Percentiles rank a stretch among this genome's conserved stretches.
phyloP scores from a whole-genome alignment of 2,113 vertebrate genomes.

The Excalfactoria chinensis region DNA sequence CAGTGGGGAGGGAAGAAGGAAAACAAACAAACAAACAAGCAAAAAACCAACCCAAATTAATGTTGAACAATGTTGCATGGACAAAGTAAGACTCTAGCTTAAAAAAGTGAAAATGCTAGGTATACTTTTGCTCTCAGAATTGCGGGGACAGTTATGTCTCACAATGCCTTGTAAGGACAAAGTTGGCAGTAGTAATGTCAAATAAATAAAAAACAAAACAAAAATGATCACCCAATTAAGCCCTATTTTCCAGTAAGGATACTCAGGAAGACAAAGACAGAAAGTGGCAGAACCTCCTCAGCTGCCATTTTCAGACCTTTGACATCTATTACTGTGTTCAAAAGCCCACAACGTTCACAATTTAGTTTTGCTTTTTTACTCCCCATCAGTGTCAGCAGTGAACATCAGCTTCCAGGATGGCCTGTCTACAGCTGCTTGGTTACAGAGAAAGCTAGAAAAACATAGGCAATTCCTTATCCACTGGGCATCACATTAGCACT shows the following conservation, averaged over 20 bases:
- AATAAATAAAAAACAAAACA: neutral
- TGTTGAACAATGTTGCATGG: rapidly evolving
- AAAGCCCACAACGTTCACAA: neutral
- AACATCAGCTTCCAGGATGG: neutral
- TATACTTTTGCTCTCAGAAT: neutral
- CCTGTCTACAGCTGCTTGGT: neutral
- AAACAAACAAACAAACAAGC: neutral
- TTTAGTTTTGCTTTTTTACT: neutral
- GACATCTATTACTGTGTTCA: neutral
- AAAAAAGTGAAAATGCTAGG: neutral
- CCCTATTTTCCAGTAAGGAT: neutral
- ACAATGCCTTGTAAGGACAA: neutral
- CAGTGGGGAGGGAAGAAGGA: rapidly evolving
- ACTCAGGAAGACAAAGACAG: neutral
- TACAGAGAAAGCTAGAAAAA: neutral
- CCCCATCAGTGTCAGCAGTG: neutral
- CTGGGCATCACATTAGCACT: neutral
- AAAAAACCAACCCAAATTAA: neutral
- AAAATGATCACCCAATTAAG: neutral
- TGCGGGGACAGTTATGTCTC: too few species aligned
- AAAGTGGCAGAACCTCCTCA: neutral
- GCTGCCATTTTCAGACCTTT: neutral
- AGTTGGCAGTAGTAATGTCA: neutral
- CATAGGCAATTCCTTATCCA: neutral
- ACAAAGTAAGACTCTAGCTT: neutral